Evolutionary conservation across 1,140 invertebrate species (phyloP).

Genomic region (Drosophila busckii): DNA sequence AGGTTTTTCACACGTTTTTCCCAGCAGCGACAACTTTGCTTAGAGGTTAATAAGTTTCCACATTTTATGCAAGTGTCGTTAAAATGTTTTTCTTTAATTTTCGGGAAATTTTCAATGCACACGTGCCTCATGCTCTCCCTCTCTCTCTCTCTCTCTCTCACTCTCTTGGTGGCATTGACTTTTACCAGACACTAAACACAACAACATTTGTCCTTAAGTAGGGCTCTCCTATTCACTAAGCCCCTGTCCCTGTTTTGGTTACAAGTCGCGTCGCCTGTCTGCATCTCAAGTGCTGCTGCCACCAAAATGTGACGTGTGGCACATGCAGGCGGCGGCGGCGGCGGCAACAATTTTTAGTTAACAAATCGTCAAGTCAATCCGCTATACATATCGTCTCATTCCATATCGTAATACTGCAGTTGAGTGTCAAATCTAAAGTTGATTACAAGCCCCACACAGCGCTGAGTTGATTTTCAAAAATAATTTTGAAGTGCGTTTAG

Average conservation of each 20-base stretch:
- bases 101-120: constrained; percentile 61
- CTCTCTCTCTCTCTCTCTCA: constrained; percentile 31
- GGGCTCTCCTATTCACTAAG: constrained; percentile 52
- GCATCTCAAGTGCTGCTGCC: neutral
- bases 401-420: too few species aligned
- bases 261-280: constrained; percentile 23
- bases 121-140: constrained; percentile 41
- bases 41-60: constrained; percentile 70
- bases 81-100: constrained; percentile 36
- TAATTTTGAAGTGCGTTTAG: too few species aligned
- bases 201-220: constrained; percentile 48
- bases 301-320: constrained; percentile 2
- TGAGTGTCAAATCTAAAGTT: too few species aligned
- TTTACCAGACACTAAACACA: constrained; percentile 49
- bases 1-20: constrained; percentile 69
- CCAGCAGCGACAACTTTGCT: constrained; percentile 34
- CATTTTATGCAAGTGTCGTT: constrained; percentile 70
- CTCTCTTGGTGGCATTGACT: constrained; percentile 59
- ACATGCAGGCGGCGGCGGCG: too few species aligned
- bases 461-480: too few species aligned
- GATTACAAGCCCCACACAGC: too few species aligned
- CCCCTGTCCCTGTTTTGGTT: constrained; percentile 64
- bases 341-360: too few species aligned
- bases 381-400: too few species aligned
- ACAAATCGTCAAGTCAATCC: too few species aligned